Base-by-base conservation (phyloP, 2,797 vertebrate species). In the Gadopsis bispinosus region DNA sequence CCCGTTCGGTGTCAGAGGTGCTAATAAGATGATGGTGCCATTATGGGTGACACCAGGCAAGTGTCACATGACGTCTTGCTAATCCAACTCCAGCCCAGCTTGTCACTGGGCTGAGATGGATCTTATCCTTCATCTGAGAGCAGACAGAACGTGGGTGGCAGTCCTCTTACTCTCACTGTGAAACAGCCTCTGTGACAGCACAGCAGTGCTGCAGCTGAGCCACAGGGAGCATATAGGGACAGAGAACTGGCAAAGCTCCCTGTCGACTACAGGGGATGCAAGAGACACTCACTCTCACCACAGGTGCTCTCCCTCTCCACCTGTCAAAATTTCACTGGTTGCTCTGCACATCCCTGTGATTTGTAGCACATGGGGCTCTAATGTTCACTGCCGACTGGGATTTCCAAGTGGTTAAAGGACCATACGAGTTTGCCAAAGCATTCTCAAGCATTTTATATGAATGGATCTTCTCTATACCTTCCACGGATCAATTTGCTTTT, bases 151-250 rank as follows among this genome's bases (percentile, higher is more conserved):
- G 89, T 92, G 89, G 90, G 92, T 73, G 91, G 89, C 72, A 26
- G 71, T 73, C 72, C 82, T 89, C 60, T 83, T 80, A 67, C 84
- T 70, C 84, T 80, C 17, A 3, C 80, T 80, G 86, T 79, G 86
- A 87, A 88, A 76, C 81, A 48, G 87, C 74, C 77, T 88, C 67
- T 77, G 79, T 84, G 85, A 87, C 87, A 81, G 73, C 84, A 74
- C 85, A 88, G 86, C 80, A 86, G 88, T 73, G 84, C 70, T 65
- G 73, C 91, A 91, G 88, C 90, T 90, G 89, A 94, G 89, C 87
- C 88, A 76, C 83, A 13, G 68, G 83, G 78, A 87, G 69, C 83
- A 79, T 61, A 79, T 45, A 66, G 80, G 88, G 88, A 89, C 83
- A 87, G 72, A 86, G 79, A 76, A 69, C 72, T 16, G 3, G 65